Conservation (phyloP, 2,888 invertebrate genomes). For the Brachyptera risi region DNA sequence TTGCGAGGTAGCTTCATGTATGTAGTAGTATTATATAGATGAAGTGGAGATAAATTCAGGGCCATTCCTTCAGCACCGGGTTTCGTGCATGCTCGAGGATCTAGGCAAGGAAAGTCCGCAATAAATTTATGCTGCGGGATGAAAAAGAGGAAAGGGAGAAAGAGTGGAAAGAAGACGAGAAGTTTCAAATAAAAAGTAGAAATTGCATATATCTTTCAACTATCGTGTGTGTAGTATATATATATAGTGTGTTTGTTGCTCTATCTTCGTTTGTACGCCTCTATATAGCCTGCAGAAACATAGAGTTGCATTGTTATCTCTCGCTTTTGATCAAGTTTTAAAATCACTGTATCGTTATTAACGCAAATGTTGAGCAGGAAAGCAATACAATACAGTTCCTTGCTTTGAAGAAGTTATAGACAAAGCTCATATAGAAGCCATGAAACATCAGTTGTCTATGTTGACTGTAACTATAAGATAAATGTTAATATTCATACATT, state of each 20-base stretch:
- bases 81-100: not conserved
- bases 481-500: no score
- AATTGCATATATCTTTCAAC: no score
- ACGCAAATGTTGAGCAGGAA: not conserved
- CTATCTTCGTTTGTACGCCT: no score
- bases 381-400: not conserved
- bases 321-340: not conserved
- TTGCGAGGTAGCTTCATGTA: conserved; percentile 6
- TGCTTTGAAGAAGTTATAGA: not conserved
- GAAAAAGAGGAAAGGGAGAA: not conserved
- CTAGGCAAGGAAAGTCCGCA: not conserved
- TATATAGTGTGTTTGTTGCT: no score
- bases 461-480: no score
- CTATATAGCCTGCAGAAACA: no score
- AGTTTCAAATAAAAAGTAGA: not conserved
- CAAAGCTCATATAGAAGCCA: not conserved
- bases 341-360: conserved; percentile 5
- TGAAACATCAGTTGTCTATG: conserved; percentile 7
- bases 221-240: no score
- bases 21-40: not conserved
- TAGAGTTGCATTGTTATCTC: not conserved
- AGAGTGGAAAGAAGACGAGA: no score
- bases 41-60: conserved; percentile 17
- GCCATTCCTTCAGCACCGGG: not conserved
- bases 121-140: not conserved